Conservation (phyloP, 2,113 vertebrate genomes). For the Bufo bufo region DNA sequence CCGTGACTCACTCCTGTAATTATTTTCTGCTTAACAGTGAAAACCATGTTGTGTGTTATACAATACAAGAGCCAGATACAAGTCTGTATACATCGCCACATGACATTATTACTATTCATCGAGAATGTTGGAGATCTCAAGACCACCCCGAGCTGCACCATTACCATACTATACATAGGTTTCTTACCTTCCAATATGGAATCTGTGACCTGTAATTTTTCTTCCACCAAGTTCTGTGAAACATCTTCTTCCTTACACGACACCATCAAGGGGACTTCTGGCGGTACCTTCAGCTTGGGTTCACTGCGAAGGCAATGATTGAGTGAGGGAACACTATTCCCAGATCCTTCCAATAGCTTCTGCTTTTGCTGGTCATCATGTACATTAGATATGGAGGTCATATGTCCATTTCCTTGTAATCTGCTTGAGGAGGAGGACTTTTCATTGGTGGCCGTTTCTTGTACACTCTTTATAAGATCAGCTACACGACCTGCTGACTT, state of each 20-base stretch:
- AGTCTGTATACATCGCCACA: background rate
- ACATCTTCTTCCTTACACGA: background rate
- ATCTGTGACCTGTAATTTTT: background rate
- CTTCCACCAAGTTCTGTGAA: background rate
- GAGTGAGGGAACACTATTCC: background rate
- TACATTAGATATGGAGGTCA: background rate
- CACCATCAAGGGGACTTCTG: background rate
- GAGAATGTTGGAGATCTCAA: background rate
- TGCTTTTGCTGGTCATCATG: slow-evolving; percentile 4
- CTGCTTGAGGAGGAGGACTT: background rate
- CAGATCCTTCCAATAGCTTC: slow-evolving; percentile 19
- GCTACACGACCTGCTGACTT: background rate
- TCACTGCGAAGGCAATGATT: background rate
- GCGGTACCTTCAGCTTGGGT: background rate
- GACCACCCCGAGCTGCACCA: background rate
- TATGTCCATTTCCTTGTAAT: slow-evolving; percentile 17
- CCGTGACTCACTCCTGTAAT: background rate
- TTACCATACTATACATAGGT: background rate
- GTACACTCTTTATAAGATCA: background rate
- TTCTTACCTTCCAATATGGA: slow-evolving; percentile 68
- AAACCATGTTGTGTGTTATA: background rate
- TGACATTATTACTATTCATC: background rate
- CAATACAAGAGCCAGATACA: background rate
- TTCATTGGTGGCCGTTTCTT: background rate
- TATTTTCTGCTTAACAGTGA: background rate